Conservation (phyloP, 2,113 vertebrate species). For the Scomber colias region DNA sequence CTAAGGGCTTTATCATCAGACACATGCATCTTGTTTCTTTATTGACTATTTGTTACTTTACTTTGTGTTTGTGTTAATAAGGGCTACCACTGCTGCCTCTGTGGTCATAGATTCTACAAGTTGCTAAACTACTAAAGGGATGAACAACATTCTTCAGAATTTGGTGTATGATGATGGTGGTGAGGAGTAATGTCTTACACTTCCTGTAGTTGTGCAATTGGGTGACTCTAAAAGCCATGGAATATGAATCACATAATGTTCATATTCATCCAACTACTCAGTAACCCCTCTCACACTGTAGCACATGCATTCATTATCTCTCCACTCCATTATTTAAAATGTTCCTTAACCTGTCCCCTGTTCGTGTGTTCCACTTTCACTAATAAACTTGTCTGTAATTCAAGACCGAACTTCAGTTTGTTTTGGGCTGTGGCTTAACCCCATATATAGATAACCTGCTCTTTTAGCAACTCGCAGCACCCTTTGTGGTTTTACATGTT, state of each 20-base stretch:
- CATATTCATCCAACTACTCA: neutral
- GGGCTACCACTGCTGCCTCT: neutral
- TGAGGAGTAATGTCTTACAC: neutral
- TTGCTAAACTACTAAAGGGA: too few relatives aligned
- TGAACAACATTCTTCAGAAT: too few relatives aligned
- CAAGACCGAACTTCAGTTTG: slow-evolving; percentile 37
- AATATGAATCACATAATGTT: neutral
- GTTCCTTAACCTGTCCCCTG: neutral
- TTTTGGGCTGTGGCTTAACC: slow-evolving; percentile 56
- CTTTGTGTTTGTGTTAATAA: neutral
- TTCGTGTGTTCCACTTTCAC: neutral
- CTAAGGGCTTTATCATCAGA: slow-evolving; percentile 33
- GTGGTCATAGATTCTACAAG: neutral
- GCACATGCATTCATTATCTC: neutral
- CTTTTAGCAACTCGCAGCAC: slow-evolving; percentile 50
- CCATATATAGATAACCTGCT: slow-evolving; percentile 44
- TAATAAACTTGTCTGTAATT: slow-evolving; percentile 2
- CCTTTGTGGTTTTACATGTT: slow-evolving; percentile 62
- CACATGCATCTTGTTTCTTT: neutral
- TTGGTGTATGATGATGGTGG: neutral
- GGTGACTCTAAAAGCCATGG: neutral
- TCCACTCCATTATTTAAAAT: neutral
- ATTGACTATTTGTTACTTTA: neutral
- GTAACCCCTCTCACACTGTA: neutral
- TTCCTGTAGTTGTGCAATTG: too few relatives aligned